These are phyloP conservation scores for Notarius lentiginosus DNA, from an alignment of 2,113 vertebrate species.

Conservation along the genomic window DNA sequence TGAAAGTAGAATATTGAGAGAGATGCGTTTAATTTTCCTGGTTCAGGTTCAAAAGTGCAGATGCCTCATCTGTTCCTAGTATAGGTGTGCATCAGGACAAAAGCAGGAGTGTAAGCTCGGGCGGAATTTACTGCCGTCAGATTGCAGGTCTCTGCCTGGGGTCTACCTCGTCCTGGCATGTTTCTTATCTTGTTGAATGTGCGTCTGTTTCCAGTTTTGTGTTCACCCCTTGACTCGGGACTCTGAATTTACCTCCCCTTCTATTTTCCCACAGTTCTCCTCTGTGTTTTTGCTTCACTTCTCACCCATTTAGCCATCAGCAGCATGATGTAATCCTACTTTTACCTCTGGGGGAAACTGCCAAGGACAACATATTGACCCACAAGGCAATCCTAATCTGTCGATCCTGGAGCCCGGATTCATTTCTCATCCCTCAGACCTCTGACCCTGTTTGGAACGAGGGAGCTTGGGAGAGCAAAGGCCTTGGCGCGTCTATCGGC, in stretches of 20 bases:
- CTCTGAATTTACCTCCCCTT: too few species aligned
- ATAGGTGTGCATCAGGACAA: neutral
- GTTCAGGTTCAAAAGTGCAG: neutral
- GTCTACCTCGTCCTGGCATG: neutral
- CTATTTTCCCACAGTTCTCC: neutral
- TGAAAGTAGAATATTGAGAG: neutral
- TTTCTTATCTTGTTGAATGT: neutral
- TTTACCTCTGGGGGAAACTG: constrained; percentile 24
- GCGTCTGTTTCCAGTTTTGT: neutral
- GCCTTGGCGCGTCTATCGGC: neutral
- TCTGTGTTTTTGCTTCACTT: neutral
- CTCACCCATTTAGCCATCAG: neutral
- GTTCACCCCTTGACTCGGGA: neutral
- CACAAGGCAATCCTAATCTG: constrained; percentile 24
- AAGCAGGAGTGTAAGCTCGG: neutral
- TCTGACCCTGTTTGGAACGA: neutral
- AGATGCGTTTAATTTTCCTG: neutral
- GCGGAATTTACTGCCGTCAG: neutral
- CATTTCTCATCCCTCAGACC: constrained; percentile 28
- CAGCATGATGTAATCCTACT: constrained; percentile 27
- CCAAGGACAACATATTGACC: constrained; percentile 15
- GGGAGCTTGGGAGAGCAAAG: constrained; percentile 12
- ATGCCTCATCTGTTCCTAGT: neutral
- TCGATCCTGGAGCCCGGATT: constrained; percentile 20
- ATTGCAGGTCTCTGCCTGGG: neutral